Base-by-base conservation (phyloP, 2,888 invertebrate genomes). In the Aporophyla nigra region DNA sequence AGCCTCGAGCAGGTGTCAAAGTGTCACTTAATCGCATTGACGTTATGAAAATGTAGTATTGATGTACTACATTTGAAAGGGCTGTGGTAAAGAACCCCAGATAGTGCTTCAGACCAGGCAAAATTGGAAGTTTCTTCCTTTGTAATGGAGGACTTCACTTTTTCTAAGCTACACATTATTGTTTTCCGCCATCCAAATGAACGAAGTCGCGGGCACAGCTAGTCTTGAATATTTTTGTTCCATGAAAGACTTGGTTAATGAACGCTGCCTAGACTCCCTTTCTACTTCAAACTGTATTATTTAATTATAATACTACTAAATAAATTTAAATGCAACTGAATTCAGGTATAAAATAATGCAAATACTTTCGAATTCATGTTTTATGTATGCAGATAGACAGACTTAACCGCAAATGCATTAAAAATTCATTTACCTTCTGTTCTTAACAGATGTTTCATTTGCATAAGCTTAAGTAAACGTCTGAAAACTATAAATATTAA, bases 151-250 rank as follows among this genome's bases (percentile, higher is more conserved):
- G 33, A 33, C 33, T 33, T 33, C 33, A 33, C 33, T 3, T 33
- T 33, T 3, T 33, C 33, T 33, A 33, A 33, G 33, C 33, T 33
- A 33, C 33, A 33, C 33, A 33, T 33, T 33, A 33, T 33, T 33
- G 33, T 33, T 33, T 33, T 33, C 33, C 33, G 33, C 33, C 33
- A 33, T 3, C 33, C 33, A 33, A 1, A 3, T 3, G 3, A 33
- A 33, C 33, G 33, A 33, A 33, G 33, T 33, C 33, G 33, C 33
- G 3, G 33, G 33, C 33, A 33, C 33, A 33, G 33, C 33, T 2
- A 33, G 33, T 33, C 33, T 33, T 33, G 43, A 61, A 74, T 82
- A 78, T 78, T 74, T 27, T 74, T 61, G 33, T 53, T 66, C 16
- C 6, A 33, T 66, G n/a, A 72, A 72, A 71, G 16, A 27, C 16